Base-by-base conservation (phyloP, 2,797 vertebrate species). In the Gymnoscopelus braueri region DNA sequence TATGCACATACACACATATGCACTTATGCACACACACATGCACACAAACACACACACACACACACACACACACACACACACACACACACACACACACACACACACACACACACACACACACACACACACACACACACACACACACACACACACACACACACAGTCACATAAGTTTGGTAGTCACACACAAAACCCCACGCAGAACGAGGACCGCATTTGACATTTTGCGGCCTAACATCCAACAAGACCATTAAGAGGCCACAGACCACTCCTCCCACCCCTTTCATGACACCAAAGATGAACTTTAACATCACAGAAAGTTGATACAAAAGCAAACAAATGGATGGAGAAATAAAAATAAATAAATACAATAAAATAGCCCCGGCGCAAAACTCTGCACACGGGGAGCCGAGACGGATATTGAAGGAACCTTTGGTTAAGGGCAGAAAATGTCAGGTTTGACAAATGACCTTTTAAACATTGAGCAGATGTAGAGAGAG, bases 391-490 rank as follows among this genome's bases (percentile, higher is more conserved):
- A 78, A 88, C 56, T 79, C 63, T 78, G 83, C 78, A 81, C 73
- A 82, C 73, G 78, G 82, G 68, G 61, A 76, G 84, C 72, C 2
- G 23, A 71, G 62, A 68, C 78, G 78, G 84, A 88, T 89, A 89
- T 86, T 84, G 86, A 88, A 80, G 88, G 87, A 91, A 91, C 90
- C 91, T 91, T 91, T 91, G 83, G 90, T 92, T 35, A 92, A 91
- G 90, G 88, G 86, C 89, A 90, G 84, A 90, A 89, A 92, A 92
- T 92, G 91, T 91, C 89, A 91, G 87, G 84, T 87, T 88, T 92
- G 89, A 93, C 89, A 91, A 93, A 92, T 90, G 84, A 89, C 88
- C 91, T 92, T 90, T 92, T 92, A 91, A 93, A 91, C 88, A 92
- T 89, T 83, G 92, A 91, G 83, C 88, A 93, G 91, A 93, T 93